These are phyloP conservation scores for Lamellibrachia luymesi DNA, from an alignment of 1,140 invertebrate genomes.

Conservation along the genomic window DNA sequence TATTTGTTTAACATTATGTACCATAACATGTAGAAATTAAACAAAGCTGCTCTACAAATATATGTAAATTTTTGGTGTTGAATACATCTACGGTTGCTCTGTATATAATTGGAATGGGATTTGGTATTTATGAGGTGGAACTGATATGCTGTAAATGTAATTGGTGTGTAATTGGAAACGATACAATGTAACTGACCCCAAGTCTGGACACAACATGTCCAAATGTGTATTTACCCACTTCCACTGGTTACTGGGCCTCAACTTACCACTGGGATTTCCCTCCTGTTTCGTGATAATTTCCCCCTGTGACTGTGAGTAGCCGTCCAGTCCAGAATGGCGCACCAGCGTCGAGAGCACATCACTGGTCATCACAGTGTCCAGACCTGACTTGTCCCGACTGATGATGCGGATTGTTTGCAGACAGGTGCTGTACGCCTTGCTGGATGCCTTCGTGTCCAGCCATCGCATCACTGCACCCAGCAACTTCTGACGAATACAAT, in stretches of 20 bases:
- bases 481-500: slow-evolving; percentile 37
- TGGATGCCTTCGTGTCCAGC: slow-evolving; percentile 36
- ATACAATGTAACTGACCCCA: no score
- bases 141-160: no score
- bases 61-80: no score
- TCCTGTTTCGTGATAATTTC: slow-evolving; percentile 42
- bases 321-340: slow-evolving; percentile 45
- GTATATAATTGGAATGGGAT: no score
- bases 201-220: no score
- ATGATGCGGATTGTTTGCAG: slow-evolving; percentile 50
- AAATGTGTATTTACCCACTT: background rate
- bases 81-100: no score
- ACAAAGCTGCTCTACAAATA: no score
- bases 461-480: slow-evolving; percentile 35
- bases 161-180: no score
- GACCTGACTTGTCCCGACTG: slow-evolving; percentile 49
- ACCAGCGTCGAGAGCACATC: slow-evolving; percentile 41
- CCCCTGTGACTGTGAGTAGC: slow-evolving; percentile 41
- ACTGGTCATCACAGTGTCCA: slow-evolving; percentile 47
- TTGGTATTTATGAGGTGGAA: no score
- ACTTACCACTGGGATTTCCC: slow-evolving; percentile 41
- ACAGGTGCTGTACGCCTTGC: slow-evolving; percentile 37
- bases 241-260: background rate
- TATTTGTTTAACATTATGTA: no score
- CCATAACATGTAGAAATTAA: no score